A percentile compares a stretch with the other conserved stretches of the same genome.
Conservation (phyloP, 2,797 vertebrate species). For the Masticophis lateralis region DNA sequence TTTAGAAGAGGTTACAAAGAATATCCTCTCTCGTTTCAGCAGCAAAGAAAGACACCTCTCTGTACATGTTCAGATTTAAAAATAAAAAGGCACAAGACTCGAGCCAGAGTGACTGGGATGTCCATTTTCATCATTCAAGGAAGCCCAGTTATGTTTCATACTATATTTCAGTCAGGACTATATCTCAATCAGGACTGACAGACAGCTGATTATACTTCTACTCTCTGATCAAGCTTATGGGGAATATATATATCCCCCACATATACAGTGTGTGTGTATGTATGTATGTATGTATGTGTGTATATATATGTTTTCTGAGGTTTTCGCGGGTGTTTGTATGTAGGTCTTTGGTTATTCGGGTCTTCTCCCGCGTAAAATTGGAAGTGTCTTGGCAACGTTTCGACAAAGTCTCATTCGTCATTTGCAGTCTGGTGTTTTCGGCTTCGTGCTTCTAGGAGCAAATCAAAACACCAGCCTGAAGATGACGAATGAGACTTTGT, state of each 20-base stretch:
- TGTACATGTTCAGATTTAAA: conserved; percentile 14
- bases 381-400: too few species aligned
- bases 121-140: neutral
- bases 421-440: too few species aligned
- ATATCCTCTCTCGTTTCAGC: conserved; percentile 36
- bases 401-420: too few species aligned
- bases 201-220: neutral
- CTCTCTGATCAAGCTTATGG: neutral
- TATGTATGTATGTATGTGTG: too few species aligned
- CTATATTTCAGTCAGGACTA: neutral
- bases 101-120: neutral
- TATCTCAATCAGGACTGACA: neutral
- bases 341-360: too few species aligned
- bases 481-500: too few species aligned
- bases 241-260: neutral
- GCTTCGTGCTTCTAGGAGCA: too few species aligned
- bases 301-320: too few species aligned
- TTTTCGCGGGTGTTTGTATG: too few species aligned
- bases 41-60: conserved; percentile 40
- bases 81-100: neutral
- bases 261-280: too few species aligned
- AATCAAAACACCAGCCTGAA: too few species aligned
- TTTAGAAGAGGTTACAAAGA: neutral
- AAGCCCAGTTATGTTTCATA: neutral
- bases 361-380: too few species aligned